Evolutionary conservation across 2,888 invertebrate species (phyloP).

Genomic region (Cantharis rustica): DNA sequence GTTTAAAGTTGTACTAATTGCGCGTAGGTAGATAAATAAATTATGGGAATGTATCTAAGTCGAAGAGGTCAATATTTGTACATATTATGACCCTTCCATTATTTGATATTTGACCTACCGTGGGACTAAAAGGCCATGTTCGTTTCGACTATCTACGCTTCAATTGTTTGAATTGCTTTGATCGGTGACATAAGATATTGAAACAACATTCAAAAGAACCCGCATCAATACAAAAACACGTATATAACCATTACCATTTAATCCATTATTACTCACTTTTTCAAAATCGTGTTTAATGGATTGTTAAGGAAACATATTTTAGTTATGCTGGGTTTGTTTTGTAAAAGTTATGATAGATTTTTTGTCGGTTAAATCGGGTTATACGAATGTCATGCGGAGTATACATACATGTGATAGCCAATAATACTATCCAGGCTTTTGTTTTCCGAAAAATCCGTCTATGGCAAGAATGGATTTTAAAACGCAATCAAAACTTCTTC

Average conservation of each 20-base stretch:
- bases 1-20: conserved; percentile 26
- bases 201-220: conserved; percentile 15
- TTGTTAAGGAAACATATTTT: neutral
- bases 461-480: neutral
- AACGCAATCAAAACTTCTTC: neutral
- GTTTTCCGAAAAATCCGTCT: neutral
- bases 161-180: conserved; percentile 31
- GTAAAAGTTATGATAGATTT: neutral
- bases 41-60: conserved; percentile 34
- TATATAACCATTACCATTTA: conserved; percentile 1
- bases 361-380: neutral
- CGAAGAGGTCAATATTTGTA: conserved; percentile 47
- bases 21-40: conserved; percentile 36
- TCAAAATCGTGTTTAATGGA: neutral
- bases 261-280: neutral
- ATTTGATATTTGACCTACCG: conserved; percentile 30
- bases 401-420: neutral
- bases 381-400: neutral
- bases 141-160: conserved; percentile 28
- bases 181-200: conserved; percentile 30
- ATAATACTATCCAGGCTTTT: neutral
- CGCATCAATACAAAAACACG: neutral
- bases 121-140: conserved; percentile 29
- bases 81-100: conserved; percentile 42
- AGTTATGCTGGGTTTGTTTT: neutral